Evolutionary conservation across 2,797 vertebrate genomes (phyloP), one percentile per base, ranked within the genome.

Genomic region (Erithacus rubecula): DNA sequence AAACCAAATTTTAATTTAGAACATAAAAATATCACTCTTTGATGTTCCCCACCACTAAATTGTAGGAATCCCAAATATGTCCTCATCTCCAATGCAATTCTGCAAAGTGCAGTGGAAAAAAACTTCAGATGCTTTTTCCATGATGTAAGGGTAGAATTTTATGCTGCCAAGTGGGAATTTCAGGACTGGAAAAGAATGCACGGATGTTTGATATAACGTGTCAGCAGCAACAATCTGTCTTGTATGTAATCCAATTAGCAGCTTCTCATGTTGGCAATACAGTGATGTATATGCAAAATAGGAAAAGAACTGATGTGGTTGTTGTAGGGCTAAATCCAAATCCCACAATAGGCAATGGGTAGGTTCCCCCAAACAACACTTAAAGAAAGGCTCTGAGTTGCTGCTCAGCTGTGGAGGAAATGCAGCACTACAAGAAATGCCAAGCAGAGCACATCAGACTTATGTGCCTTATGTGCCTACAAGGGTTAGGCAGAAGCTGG

Each of bases 181-280:
- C 36, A 86, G 70, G 67, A 79, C 64, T 59, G 75, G 89, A 94
- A 97, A 93, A 94, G 84, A 96, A 94, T 82, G 87, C 86, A 87
- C 23, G 36, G 44, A 75, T 89, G 55, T 86, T 76, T 81, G 84
- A 92, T 90, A 63, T n/a, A 96, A 85, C 0, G 10, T 51, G 77
- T 95, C 86, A 95, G 59, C 51, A 94, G 44, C 90, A 94, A 81
- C 94, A 86, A 62, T 83, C 91, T 93, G 88, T 74, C 91, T 69
- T 64, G 20, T 30, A 82, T 27, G 55, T 47, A 93, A 87, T 85
- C 84, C 80, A 94, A 78, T 74, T 55, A 88, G 76, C 34, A 86
- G 37, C 62, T 93, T 84, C 83, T 82, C 71, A 52, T 34, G n/a
- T 56, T 77, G 89, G 64, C 69, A 87, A 68, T 18, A 62, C 36